These are phyloP conservation scores for Heliocidaris tuberculata DNA, from an alignment of 35 echinoderm and acorn worm species.

Conservation along the genomic window DNA sequence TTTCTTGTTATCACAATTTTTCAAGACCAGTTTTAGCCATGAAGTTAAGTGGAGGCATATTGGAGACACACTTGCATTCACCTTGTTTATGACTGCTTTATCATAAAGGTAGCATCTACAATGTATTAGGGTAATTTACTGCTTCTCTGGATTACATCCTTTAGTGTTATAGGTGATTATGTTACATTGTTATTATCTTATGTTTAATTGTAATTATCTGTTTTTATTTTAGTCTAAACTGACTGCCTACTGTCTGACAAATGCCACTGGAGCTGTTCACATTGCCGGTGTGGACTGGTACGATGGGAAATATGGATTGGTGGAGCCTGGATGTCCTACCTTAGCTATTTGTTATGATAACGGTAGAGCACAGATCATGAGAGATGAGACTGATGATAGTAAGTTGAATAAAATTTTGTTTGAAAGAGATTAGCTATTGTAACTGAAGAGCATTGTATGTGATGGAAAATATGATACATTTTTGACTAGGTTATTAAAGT, in stretches of 20 bases:
- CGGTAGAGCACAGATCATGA: slow-evolving; percentile 97
- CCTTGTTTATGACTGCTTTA: too few species aligned
- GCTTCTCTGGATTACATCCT: too few species aligned
- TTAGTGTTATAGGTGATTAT: too few species aligned
- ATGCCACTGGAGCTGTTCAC: slow-evolving; percentile 86
- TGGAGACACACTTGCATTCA: too few species aligned
- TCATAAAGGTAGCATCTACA: too few species aligned
- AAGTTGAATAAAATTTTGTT: slow-evolving; percentile 45
- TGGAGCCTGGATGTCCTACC: slow-evolving; percentile 89
- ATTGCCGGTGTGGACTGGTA: slow-evolving; percentile 98
- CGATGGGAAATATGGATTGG: slow-evolving; percentile 72
- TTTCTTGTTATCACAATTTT: too few species aligned
- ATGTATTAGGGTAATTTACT: too few species aligned
- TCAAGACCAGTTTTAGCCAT: too few species aligned
- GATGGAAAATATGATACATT: too few species aligned
- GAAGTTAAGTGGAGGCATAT: too few species aligned
- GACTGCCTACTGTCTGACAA: slow-evolving; percentile 74
- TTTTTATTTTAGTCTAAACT: slow-evolving; percentile 66
- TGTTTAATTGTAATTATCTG: neutral
- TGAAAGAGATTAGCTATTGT: neutral
- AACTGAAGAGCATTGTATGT: neutral
- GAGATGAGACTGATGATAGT: slow-evolving; percentile 94
- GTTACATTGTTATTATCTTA: neutral
- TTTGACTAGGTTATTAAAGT: too few species aligned
- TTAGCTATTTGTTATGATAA: slow-evolving; percentile 96